phyloP scores from a whole-genome alignment of 2,113 vertebrate species.

The Chlorodrepanis virens region DNA sequence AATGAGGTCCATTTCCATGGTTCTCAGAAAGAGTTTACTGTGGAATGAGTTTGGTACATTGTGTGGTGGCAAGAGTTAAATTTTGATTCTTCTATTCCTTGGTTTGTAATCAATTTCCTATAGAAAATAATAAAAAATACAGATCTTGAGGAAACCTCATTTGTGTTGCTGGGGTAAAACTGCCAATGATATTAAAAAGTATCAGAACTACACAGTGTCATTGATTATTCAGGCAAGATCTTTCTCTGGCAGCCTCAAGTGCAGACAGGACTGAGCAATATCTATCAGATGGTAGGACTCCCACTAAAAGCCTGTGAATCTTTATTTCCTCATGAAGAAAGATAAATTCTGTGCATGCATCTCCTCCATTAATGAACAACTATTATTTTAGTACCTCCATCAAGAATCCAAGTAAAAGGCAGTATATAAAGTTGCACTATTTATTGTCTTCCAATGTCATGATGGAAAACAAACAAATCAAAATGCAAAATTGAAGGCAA shows the following conservation, averaged over 20 bases:
- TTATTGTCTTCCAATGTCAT: background rate
- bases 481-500: background rate
- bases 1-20: background rate
- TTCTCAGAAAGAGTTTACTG: background rate
- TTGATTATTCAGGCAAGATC: background rate
- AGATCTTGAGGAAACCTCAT: background rate
- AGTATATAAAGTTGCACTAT: background rate
- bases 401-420: background rate
- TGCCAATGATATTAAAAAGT: background rate
- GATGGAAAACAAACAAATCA: background rate
- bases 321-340: background rate
- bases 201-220: background rate
- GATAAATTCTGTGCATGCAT: background rate
- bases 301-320: background rate
- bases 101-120: background rate
- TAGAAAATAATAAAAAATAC: background rate
- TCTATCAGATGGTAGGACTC: background rate
- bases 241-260: background rate
- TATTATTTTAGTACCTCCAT: fast-evolving
- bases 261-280: background rate
- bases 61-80: background rate
- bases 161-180: background rate
- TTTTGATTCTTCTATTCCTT: background rate
- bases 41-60: background rate
- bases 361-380: background rate